These are phyloP conservation scores for Drosophila birchii DNA, from an alignment of 2,888 invertebrate species.

Conservation along the genomic window DNA sequence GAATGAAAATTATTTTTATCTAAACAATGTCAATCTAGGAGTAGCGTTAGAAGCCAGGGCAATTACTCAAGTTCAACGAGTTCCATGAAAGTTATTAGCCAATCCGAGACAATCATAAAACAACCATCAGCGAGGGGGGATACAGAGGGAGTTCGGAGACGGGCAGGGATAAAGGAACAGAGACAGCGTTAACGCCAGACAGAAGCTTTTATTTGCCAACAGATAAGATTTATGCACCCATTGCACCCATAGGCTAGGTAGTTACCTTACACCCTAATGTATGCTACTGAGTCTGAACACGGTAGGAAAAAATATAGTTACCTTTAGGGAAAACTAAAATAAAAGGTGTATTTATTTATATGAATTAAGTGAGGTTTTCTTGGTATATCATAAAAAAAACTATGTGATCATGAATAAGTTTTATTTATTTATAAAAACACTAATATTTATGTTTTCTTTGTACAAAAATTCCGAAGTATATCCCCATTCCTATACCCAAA, in stretches of 20 bases:
- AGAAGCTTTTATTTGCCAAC: conserved; percentile 43
- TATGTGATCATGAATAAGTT: no score
- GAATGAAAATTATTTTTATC: conserved; percentile 42
- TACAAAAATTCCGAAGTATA: no score
- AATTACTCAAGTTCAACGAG: conserved; percentile 54
- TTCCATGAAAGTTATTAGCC: conserved; percentile 41
- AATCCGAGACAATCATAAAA: conserved; percentile 21
- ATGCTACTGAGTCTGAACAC: neutral
- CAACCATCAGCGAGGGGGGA: conserved; percentile 1
- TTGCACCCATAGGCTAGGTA: conserved; percentile 13
- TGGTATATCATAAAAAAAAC: neutral
- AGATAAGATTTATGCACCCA: conserved; percentile 45
- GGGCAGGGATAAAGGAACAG: neutral
- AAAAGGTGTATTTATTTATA: neutral
- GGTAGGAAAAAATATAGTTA: neutral
- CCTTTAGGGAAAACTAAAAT: neutral
- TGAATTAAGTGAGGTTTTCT: no score
- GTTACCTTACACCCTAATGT: neutral
- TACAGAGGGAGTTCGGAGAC: neutral
- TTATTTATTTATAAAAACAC: no score
- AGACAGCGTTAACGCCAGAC: conserved; percentile 17
- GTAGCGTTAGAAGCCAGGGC: conserved; percentile 10
- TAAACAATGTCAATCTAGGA: conserved; percentile 32
- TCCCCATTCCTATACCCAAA: neutral
- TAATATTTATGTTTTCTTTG: no score